phyloP scores from a whole-genome alignment of 2,888 invertebrate species.

The Cheilosia scutellata region DNA sequence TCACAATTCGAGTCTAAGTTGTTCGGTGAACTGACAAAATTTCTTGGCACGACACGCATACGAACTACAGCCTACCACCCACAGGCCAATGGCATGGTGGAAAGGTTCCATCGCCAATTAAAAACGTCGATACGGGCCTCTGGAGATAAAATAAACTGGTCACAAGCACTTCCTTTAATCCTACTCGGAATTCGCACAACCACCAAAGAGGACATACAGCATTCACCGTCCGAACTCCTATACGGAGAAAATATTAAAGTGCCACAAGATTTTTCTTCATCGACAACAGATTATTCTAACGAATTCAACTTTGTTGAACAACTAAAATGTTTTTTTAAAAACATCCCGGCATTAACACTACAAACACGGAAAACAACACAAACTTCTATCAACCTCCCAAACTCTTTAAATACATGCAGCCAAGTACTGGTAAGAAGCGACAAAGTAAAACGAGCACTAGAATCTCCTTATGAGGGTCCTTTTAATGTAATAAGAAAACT shows the following conservation, averaged over 20 bases:
- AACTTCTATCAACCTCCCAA: too few species aligned
- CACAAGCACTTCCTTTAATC: background rate
- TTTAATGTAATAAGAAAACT: too few species aligned
- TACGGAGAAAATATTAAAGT: background rate
- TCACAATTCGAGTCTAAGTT: constrained; percentile 19
- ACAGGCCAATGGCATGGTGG: constrained; percentile 13
- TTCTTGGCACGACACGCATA: background rate
- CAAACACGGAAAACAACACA: too few species aligned
- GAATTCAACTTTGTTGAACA: too few species aligned
- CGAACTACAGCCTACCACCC: background rate
- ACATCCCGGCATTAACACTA: too few species aligned
- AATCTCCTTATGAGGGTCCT: too few species aligned
- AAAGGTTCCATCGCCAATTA: constrained; percentile 2
- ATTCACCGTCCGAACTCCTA: background rate
- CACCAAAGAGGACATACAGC: background rate
- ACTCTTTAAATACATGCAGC: too few species aligned
- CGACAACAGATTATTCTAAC: too few species aligned
- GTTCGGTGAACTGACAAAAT: background rate
- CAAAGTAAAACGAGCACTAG: too few species aligned
- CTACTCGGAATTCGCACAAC: background rate
- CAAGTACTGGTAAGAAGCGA: too few species aligned
- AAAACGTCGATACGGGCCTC: background rate
- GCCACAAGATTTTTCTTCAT: too few species aligned
- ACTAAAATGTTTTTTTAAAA: too few species aligned
- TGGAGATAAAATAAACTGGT: background rate